Evolutionary conservation across 2,888 invertebrate species (phyloP).

Genomic region (Troides helena): DNA sequence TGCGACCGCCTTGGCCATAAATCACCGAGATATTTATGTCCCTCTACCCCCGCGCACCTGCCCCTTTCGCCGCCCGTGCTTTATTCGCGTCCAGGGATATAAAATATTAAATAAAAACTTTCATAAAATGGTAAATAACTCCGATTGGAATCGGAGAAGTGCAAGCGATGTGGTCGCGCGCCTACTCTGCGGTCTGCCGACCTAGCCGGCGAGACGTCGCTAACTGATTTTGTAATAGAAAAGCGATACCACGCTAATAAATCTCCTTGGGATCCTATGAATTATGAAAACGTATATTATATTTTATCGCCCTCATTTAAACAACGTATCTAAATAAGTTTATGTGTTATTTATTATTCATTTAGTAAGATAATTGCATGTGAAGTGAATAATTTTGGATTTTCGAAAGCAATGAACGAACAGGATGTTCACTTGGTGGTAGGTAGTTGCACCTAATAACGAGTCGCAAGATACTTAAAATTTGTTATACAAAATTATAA

Average conservation of each 20-base stretch:
- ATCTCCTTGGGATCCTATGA: conserved; percentile 20
- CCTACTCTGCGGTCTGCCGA: conserved; percentile 65
- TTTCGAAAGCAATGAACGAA: background rate
- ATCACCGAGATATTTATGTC: conserved; percentile 80
- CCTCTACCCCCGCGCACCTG: conserved; percentile 59
- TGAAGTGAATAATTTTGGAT: background rate
- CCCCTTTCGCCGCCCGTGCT: conserved; percentile 51
- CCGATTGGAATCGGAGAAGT: conserved; percentile 68
- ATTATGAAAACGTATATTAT: conserved; percentile 16
- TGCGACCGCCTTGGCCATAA: conserved; percentile 77
- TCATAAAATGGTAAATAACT: conserved; percentile 77
- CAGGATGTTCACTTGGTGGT: background rate
- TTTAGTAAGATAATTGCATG: background rate
- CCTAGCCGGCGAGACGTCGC: conserved; percentile 50
- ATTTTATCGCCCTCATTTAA: background rate
- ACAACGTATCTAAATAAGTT: background rate
- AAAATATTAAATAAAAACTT: conserved; percentile 78
- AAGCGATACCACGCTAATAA: conserved; percentile 39
- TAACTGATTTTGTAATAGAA: conserved; percentile 48
- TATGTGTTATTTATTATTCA: background rate
- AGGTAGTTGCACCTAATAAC: background rate
- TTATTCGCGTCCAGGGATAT: conserved; percentile 72
- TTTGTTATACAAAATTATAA: background rate
- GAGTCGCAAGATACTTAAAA: background rate
- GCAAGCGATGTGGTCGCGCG: conserved; percentile 59